Conservation (phyloP, 2,113 vertebrate genomes). For the Grammomys surdaster region DNA sequence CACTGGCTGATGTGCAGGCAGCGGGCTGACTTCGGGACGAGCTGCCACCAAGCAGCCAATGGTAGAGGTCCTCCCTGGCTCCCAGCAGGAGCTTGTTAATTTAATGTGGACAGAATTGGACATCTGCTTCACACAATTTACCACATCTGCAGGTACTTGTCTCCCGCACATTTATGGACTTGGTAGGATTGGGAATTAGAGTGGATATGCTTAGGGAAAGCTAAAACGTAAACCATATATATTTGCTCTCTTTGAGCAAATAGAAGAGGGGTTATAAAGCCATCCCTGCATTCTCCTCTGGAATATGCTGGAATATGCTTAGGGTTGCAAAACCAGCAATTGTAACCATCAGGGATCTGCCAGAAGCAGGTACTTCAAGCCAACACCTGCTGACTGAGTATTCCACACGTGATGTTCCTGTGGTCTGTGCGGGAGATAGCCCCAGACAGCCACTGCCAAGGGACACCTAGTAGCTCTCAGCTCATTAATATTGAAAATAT, state of each 20-base stretch:
- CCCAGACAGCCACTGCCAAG: no score
- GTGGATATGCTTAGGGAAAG: background rate
- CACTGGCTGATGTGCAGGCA: background rate
- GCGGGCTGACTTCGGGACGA: background rate
- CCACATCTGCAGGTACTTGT: background rate
- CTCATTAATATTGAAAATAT: background rate
- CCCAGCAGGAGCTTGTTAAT: background rate
- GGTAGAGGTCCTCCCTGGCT: background rate
- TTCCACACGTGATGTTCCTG: rapidly evolving
- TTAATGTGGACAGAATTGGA: background rate
- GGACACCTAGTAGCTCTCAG: background rate
- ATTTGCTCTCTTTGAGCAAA: background rate
- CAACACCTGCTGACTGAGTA: background rate
- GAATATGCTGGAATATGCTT: background rate
- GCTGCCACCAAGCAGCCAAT: background rate
- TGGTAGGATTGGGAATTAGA: background rate
- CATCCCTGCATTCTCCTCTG: rapidly evolving
- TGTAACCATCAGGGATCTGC: background rate
- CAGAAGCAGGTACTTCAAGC: background rate
- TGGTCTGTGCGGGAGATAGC: background rate
- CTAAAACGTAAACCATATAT: rapidly evolving
- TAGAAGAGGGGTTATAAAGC: rapidly evolving
- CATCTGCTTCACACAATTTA: background rate
- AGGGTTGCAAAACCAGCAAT: background rate
- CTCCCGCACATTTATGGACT: rapidly evolving